A percentile compares a stretch with the other conserved stretches of the same genome.
These are phyloP conservation scores for Empidonax alnorum DNA, from an alignment of 2,113 vertebrate species.

Conservation along the genomic window DNA sequence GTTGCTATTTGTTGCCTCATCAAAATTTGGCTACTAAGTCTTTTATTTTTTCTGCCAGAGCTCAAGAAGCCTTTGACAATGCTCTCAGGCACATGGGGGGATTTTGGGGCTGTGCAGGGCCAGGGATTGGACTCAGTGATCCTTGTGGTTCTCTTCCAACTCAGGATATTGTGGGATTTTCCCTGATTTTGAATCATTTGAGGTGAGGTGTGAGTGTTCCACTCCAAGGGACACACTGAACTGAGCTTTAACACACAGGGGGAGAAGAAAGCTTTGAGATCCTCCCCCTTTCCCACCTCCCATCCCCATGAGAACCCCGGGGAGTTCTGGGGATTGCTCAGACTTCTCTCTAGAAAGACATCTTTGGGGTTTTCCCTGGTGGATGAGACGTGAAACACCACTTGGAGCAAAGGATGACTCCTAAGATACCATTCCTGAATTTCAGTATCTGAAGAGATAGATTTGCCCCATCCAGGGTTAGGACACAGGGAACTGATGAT, in stretches of 20 bases:
- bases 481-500: not conserved
- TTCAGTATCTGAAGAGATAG: not conserved
- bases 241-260: accelerated
- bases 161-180: not conserved
- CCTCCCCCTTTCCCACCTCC: not conserved
- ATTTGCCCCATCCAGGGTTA: not conserved
- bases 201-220: not conserved
- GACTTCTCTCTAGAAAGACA: not conserved
- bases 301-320: not conserved
- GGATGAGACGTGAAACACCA: not conserved
- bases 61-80: not conserved
- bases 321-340: not conserved
- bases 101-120: not conserved
- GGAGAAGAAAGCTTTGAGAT: not conserved
- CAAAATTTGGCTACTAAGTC: not conserved
- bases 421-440: not conserved
- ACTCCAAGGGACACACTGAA: not conserved
- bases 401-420: not conserved
- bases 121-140: not conserved
- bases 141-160: not conserved
- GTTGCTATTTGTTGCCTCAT: not conserved
- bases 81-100: accelerated
- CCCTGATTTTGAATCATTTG: not conserved
- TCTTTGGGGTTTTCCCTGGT: not conserved
- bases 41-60: not conserved